These are phyloP conservation scores for Aradophagus sp. DNA, from an alignment of 1,140 invertebrate species.

Conservation along the genomic window DNA sequence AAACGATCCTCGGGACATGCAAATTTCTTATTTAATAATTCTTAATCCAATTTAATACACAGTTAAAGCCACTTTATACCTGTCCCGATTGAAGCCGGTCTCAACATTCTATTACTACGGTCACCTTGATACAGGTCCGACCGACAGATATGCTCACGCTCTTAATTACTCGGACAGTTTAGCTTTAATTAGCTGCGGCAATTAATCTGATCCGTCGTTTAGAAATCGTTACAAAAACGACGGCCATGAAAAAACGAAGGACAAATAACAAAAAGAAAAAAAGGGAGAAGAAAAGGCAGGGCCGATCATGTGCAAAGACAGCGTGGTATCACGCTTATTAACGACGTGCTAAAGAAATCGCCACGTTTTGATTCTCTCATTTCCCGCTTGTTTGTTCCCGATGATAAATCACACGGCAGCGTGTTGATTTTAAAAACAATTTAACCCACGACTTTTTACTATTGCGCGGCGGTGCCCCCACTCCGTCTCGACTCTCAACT, in stretches of 20 bases:
- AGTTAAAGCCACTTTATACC: constrained; percentile 49
- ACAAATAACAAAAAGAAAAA: no score
- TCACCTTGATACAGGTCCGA: constrained; percentile 63
- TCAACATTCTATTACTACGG: constrained; percentile 64
- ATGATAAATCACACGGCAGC: constrained; percentile 46
- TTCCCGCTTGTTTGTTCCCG: constrained; percentile 35
- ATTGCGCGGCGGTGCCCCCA: no score
- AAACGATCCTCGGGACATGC: constrained; percentile 7
- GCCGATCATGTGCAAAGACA: constrained; percentile 47
- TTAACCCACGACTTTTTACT: no score
- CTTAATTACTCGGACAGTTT: constrained; percentile 66
- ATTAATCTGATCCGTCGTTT: constrained; percentile 66
- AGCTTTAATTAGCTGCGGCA: constrained; percentile 67
- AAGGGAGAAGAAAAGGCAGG: no score
- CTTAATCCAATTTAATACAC: constrained; percentile 35
- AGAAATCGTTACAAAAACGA: constrained; percentile 35
- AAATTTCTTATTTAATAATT: constrained; percentile 34
- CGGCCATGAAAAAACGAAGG: constrained; percentile 20
- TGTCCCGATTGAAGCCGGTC: constrained; percentile 51
- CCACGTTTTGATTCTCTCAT: constrained; percentile 46
- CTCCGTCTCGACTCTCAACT: no score
- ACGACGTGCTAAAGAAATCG: constrained; percentile 55
- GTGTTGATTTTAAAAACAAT: constrained; percentile 46
- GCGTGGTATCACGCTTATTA: constrained; percentile 52
- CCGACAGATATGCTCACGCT: constrained; percentile 58